phyloP scores from a whole-genome alignment of 2,113 vertebrate genomes.

The Asarcornis scutulata region DNA sequence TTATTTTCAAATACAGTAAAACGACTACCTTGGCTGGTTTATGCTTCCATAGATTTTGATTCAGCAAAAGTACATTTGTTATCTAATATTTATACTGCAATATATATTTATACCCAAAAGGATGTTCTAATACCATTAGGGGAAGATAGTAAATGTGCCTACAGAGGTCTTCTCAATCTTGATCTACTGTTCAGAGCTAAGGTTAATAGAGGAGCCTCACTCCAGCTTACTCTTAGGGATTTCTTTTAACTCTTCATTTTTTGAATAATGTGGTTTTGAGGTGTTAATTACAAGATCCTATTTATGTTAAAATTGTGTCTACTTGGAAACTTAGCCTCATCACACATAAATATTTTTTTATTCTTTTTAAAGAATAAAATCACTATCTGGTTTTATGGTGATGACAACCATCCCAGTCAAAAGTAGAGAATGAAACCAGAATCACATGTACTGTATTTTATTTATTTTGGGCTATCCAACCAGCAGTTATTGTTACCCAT shows the following conservation, averaged over 20 bases:
- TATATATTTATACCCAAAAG: not conserved
- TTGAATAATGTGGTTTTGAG: not conserved
- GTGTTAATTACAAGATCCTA: not conserved
- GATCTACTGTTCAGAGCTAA: not conserved
- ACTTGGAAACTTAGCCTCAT: not conserved
- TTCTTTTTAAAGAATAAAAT: not conserved
- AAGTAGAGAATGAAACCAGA: not conserved
- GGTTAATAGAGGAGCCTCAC: not conserved
- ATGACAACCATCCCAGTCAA: not conserved
- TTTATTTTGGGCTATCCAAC: not conserved
- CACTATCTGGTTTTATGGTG: not conserved
- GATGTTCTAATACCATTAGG: not conserved
- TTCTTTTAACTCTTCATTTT: not conserved
- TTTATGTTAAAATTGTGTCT: not conserved
- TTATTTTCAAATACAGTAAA: not conserved
- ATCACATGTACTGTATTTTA: not conserved
- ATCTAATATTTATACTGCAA: not conserved
- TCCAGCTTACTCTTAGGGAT: not conserved
- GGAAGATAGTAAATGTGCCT: not conserved
- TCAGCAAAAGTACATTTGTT: not conserved
- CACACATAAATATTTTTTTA: fast-evolving
- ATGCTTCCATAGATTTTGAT: not conserved
- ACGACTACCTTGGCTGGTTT: not conserved
- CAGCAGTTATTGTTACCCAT: not conserved
- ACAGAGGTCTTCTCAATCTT: not conserved